Evolutionary conservation across 2,113 vertebrate species (phyloP).

Genomic region (Microcebus ravelobensis): DNA sequence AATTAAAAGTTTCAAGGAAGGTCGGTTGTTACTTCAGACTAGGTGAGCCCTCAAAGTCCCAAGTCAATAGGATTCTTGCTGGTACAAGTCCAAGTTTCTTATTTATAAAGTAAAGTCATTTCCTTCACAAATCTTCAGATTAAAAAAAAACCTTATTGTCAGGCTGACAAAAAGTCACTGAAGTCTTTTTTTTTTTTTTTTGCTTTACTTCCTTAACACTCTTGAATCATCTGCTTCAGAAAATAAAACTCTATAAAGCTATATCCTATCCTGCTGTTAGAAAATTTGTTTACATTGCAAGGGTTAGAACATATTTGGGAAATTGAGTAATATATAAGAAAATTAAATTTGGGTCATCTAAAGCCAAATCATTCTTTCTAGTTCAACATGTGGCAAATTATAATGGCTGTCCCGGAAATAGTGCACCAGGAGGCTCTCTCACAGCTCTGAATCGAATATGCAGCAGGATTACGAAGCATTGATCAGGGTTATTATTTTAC

Average conservation of each 20-base stretch:
- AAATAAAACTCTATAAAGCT: not conserved
- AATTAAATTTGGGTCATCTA: not conserved
- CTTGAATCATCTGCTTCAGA: conserved; percentile 3
- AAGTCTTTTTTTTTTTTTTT: not conserved
- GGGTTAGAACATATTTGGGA: not conserved
- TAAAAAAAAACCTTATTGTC: not conserved
- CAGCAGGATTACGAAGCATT: not conserved
- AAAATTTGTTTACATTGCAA: not conserved
- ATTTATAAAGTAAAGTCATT: not conserved
- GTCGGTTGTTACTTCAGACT: not conserved
- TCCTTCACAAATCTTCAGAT: not conserved
- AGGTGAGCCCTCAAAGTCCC: not conserved
- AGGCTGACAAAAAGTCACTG: not conserved
- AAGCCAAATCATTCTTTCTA: not conserved
- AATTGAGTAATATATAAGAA: not conserved
- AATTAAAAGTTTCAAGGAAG: not conserved
- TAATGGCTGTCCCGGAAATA: not conserved
- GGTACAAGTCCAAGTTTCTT: not conserved
- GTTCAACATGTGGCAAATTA: not conserved
- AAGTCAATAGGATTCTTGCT: not conserved
- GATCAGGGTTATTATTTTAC: not conserved
- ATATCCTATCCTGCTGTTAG: not conserved
- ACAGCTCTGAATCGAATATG: not conserved
- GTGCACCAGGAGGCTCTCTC: not conserved
- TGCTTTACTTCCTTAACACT: not conserved